These are phyloP conservation scores for Salpingus planirostris DNA, from an alignment of 2,888 invertebrate genomes.

Conservation along the genomic window DNA sequence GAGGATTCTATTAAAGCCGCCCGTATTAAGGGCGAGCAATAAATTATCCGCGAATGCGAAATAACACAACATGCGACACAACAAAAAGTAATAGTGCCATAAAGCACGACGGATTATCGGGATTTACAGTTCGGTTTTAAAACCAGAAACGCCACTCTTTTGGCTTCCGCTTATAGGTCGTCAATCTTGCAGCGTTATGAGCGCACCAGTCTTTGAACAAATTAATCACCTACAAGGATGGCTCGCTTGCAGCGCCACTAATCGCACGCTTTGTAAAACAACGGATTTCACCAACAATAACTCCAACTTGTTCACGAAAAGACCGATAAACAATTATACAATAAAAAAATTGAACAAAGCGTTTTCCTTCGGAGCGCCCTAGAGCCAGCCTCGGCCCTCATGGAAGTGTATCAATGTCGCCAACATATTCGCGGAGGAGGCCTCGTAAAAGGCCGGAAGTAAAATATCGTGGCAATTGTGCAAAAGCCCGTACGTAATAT, in stretches of 20 bases:
- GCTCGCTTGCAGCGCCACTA: too few species aligned
- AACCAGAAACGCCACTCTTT: neutral
- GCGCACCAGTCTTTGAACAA: neutral
- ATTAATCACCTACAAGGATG: neutral
- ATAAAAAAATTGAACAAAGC: too few species aligned
- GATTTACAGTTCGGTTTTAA: slow-evolving; percentile 1
- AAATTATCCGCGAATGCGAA: slow-evolving; percentile 4
- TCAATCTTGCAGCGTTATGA: neutral
- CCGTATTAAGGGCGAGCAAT: neutral
- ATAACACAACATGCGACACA: too few species aligned
- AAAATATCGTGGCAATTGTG: slow-evolving; percentile 22
- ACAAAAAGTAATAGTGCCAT: neutral
- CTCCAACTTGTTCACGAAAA: too few species aligned
- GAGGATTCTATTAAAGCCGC: neutral
- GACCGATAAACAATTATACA: too few species aligned
- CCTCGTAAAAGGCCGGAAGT: slow-evolving; percentile 20
- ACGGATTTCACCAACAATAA: too few species aligned
- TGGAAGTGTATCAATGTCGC: slow-evolving; percentile 16
- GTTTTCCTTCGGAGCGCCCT: too few species aligned
- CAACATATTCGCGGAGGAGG: slow-evolving; percentile 14
- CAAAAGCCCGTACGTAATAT: slow-evolving; percentile 20
- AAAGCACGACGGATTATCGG: neutral
- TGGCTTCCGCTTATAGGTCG: neutral
- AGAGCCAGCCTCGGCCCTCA: too few species aligned
- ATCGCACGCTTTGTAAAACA: too few species aligned